Conservation (phyloP, 2,888 invertebrate genomes). For the Ophioninae sp. region DNA sequence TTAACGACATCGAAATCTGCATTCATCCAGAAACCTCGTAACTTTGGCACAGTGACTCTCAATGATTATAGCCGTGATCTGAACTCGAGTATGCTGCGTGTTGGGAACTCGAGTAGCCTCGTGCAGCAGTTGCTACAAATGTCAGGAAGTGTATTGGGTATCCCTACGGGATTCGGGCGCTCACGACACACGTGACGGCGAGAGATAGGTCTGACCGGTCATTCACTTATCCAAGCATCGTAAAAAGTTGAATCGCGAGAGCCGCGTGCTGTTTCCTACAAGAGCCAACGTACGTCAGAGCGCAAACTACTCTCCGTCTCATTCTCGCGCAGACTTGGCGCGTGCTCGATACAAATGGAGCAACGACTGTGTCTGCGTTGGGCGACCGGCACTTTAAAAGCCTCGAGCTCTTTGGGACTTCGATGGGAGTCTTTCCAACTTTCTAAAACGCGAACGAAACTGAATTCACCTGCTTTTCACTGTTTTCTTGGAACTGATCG, state of each 20-base stretch:
- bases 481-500: neutral
- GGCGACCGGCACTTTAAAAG: slow-evolving; percentile 22
- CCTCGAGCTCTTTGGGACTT: slow-evolving; percentile 32
- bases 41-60: slow-evolving; percentile 24
- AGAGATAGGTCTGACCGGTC: slow-evolving; percentile 78
- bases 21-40: slow-evolving; percentile 20
- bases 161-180: slow-evolving; percentile 40
- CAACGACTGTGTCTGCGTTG: slow-evolving; percentile 15
- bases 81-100: slow-evolving; percentile 9
- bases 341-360: slow-evolving; percentile 51
- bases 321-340: slow-evolving; percentile 32
- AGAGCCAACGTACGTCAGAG: slow-evolving; percentile 15
- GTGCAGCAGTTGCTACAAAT: neutral
- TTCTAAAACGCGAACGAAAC: neutral
- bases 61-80: slow-evolving; percentile 4
- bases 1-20: slow-evolving; percentile 1
- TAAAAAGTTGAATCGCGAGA: slow-evolving; percentile 69
- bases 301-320: slow-evolving; percentile 15
- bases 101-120: neutral
- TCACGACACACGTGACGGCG: slow-evolving; percentile 66
- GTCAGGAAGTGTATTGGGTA: slow-evolving; percentile 27
- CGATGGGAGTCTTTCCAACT: neutral
- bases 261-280: slow-evolving; percentile 13
- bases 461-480: neutral
- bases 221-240: slow-evolving; percentile 73